A percentile compares a stretch with the other conserved stretches of the same genome.
phyloP scores from a whole-genome alignment of 2,113 vertebrate genomes.

The Raphicerus campestris region DNA sequence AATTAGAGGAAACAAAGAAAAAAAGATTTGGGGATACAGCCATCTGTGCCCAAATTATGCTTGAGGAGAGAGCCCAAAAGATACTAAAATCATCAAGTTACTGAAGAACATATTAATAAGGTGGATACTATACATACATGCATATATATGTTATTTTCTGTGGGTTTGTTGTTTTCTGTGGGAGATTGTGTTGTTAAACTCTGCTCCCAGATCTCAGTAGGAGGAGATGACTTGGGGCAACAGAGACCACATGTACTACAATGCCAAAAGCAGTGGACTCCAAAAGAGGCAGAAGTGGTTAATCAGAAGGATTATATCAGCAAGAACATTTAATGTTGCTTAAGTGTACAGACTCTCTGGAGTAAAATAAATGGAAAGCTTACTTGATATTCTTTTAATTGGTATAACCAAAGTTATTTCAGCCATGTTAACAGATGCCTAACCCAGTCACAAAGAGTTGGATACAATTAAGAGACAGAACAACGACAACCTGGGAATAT shows the following conservation, averaged over 20 bases:
- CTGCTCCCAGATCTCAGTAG: neutral
- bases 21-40: neutral
- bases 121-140: fast-evolving
- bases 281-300: neutral
- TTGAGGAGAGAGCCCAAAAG: neutral
- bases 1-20: neutral
- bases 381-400: neutral
- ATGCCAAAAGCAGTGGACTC: neutral
- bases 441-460: neutral
- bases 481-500: neutral
- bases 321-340: neutral
- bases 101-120: neutral
- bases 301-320: neutral
- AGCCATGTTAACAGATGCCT: neutral
- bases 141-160: neutral
- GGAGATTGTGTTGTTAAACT: neutral
- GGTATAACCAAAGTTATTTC: neutral
- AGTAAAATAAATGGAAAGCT: neutral
- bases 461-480: neutral
- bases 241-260: neutral
- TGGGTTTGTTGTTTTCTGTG: neutral
- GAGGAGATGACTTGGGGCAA: neutral
- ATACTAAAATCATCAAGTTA: neutral
- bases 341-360: neutral
- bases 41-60: neutral